Conservation (phyloP, 2,113 vertebrate species). For the Ameiurus melas region DNA sequence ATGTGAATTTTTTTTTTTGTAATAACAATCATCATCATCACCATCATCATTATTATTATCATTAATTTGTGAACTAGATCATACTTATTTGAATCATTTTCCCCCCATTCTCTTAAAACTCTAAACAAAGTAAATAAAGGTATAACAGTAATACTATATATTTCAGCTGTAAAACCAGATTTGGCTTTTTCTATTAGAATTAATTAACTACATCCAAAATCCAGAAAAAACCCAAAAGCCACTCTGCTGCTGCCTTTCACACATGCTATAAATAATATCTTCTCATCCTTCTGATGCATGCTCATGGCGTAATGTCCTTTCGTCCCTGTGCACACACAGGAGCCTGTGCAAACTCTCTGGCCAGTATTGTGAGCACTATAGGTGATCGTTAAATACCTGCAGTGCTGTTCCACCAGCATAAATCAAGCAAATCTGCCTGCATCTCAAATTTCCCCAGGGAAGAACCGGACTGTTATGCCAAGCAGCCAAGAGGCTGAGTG, state of each 20-base stretch:
- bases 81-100: background rate
- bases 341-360: conserved; percentile 40
- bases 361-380: conserved; percentile 57
- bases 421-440: conserved; percentile 72
- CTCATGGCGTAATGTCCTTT: conserved; percentile 50
- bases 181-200: background rate
- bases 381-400: conserved; percentile 69
- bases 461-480: conserved; percentile 67
- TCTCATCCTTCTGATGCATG: conserved; percentile 39
- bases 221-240: background rate
- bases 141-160: background rate
- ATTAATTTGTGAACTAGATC: background rate
- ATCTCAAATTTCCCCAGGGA: conserved; percentile 67
- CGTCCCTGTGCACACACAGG: conserved; percentile 31
- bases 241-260: conserved; percentile 1
- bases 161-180: background rate
- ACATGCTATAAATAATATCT: conserved; percentile 22
- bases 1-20: conserved; percentile 49
- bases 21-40: conserved; percentile 38
- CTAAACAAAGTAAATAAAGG: background rate
- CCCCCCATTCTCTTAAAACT: background rate
- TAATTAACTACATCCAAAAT: background rate
- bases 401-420: conserved; percentile 64
- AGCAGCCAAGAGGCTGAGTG: conserved; percentile 65
- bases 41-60: conserved; percentile 30